A percentile compares a stretch with the other conserved stretches of the same genome.
Evolutionary conservation across 2,113 vertebrate species (phyloP).

Genomic region (Hippocampus guttulatus): DNA sequence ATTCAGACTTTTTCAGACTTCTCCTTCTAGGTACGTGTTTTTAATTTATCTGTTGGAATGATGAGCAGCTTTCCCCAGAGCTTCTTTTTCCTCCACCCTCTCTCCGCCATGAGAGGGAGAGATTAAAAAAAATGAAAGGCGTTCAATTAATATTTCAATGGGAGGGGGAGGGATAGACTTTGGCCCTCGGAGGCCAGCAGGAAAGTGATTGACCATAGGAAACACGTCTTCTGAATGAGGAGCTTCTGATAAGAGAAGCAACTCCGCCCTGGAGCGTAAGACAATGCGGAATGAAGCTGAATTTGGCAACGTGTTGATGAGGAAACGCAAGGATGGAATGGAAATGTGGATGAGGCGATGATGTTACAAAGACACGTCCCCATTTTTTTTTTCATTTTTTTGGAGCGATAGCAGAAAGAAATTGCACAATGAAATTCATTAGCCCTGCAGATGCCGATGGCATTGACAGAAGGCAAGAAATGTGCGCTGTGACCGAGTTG

Average conservation of each 20-base stretch:
- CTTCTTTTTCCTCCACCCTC: background rate
- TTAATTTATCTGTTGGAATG: constrained; percentile 9
- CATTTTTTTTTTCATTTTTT: background rate
- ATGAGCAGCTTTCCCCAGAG: background rate
- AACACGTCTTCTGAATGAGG: background rate
- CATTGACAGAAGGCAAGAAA: background rate
- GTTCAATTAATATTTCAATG: constrained; percentile 6
- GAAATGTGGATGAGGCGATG: background rate
- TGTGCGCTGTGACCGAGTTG: background rate
- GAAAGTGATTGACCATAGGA: background rate
- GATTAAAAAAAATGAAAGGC: background rate
- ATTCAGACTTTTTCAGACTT: background rate
- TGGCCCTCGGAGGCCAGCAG: background rate
- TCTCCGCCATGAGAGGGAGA: background rate
- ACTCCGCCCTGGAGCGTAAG: background rate
- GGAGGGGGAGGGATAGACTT: background rate
- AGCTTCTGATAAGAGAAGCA: background rate
- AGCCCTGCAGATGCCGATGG: background rate
- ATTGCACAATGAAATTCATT: background rate
- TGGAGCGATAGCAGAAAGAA: background rate
- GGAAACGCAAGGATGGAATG: background rate
- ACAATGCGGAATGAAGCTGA: background rate
- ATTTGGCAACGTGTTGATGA: background rate
- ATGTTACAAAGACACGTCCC: background rate
- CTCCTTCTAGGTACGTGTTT: constrained; percentile 11